Evolutionary conservation across 2,888 invertebrate genomes (phyloP).

Genomic region (Drosophila merina): DNA sequence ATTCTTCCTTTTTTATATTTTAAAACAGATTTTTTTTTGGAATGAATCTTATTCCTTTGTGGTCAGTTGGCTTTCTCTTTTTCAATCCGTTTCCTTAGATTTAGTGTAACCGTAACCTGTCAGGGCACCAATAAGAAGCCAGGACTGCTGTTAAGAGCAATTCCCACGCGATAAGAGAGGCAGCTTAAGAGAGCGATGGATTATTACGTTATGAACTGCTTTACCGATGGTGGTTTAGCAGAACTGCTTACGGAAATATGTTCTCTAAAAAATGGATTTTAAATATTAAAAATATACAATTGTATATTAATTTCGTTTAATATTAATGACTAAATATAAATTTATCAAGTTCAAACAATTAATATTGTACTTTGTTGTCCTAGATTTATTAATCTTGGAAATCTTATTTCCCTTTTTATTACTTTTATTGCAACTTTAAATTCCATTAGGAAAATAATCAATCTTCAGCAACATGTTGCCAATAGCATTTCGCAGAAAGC

Average conservation of each 20-base stretch:
- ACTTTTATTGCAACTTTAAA: background rate
- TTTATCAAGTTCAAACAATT: background rate
- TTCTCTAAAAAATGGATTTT: background rate
- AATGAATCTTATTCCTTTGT: background rate
- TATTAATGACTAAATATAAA: background rate
- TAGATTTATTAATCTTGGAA: background rate
- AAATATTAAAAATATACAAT: too few relatives aligned
- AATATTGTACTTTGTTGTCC: too few relatives aligned
- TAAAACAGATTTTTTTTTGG: background rate
- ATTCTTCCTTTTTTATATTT: background rate
- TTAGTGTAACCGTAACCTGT: background rate
- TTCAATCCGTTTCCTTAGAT: background rate
- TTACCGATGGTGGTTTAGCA: constrained; percentile 25
- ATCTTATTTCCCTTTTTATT: background rate
- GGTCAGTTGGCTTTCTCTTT: constrained; percentile 4
- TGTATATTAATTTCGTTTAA: too few relatives aligned
- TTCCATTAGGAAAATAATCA: background rate
- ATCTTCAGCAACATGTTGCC: constrained; percentile 30
- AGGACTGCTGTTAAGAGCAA: constrained; percentile 14
- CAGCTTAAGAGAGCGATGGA: constrained; percentile 12
- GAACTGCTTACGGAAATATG: constrained; percentile 9
- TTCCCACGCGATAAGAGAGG: background rate
- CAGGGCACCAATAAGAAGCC: constrained; percentile 34
- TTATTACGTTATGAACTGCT: constrained; percentile 17
- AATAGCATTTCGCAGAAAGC: constrained; percentile 16